A percentile compares a stretch with the other conserved stretches of the same genome.
Conservation (phyloP, 2,797 vertebrate species). For the Anguilla marmorata region DNA sequence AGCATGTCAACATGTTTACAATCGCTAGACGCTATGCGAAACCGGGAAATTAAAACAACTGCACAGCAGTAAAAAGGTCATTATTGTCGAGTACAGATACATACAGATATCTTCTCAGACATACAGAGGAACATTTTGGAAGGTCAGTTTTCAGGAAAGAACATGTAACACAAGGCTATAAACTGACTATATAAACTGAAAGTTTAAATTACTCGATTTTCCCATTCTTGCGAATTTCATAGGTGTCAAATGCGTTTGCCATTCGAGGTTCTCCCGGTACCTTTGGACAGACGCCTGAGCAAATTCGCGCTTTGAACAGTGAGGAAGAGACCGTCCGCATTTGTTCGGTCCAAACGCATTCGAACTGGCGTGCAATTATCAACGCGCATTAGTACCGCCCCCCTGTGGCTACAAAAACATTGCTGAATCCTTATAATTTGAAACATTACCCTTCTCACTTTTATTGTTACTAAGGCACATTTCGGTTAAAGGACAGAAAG, state of each 20-base stretch:
- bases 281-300: conserved; percentile 53
- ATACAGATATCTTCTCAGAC: conserved; percentile 69
- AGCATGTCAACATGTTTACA: conserved; percentile 78
- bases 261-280: conserved; percentile 70
- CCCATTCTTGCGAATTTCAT: conserved; percentile 41
- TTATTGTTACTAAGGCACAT: conserved; percentile 77
- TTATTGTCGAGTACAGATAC: conserved; percentile 75
- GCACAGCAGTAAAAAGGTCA: conserved; percentile 81
- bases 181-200: conserved; percentile 59
- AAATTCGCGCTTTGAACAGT: conserved; percentile 50
- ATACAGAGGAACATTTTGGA: conserved; percentile 70
- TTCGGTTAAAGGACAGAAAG: conserved; percentile 80
- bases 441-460: conserved; percentile 60
- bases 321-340: conserved; percentile 62
- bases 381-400: conserved; percentile 68
- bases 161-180: conserved; percentile 52
- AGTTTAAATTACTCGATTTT: conserved; percentile 70
- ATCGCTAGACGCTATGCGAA: conserved; percentile 77
- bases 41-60: conserved; percentile 78
- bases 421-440: conserved; percentile 74
- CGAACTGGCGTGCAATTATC: conserved; percentile 72
- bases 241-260: conserved; percentile 34
- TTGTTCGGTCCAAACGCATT: conserved; percentile 65
- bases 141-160: neutral
- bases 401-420: conserved; percentile 72